Evolutionary conservation across 2,888 invertebrate genomes (phyloP).

Genomic region (Mythimna vitellina): DNA sequence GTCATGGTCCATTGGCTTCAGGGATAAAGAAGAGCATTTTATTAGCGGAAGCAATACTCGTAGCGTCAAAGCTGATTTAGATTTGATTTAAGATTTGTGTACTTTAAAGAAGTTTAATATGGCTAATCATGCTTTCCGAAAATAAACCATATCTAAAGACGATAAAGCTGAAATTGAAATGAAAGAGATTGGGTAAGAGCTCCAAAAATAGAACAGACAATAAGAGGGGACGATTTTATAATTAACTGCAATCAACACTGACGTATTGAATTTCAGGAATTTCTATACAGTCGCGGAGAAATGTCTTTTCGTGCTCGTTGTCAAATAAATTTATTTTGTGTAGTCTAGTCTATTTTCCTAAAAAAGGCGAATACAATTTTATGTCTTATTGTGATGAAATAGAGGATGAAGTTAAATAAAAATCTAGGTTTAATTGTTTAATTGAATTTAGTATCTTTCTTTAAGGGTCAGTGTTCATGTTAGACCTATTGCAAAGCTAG

Average conservation of each 20-base stretch:
- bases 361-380: not conserved
- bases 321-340: constrained; percentile 31
- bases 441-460: not conserved
- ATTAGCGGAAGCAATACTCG: constrained; percentile 85
- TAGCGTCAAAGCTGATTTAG: constrained; percentile 83
- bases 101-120: constrained; percentile 81
- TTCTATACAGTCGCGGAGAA: constrained; percentile 73
- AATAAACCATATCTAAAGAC: constrained; percentile 54
- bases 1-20: constrained; percentile 63
- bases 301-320: constrained; percentile 52
- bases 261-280: constrained; percentile 89
- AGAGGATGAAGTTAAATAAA: not conserved
- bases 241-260: constrained; percentile 91
- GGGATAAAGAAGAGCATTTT: constrained; percentile 82
- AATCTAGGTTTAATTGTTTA: not conserved
- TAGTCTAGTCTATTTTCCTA: not conserved
- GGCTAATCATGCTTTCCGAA: constrained; percentile 45
- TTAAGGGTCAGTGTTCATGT: not conserved
- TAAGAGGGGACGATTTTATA: constrained; percentile 89
- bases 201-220: constrained; percentile 85
- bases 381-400: not conserved
- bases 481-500: not conserved
- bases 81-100: constrained; percentile 85
- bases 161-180: constrained; percentile 47
- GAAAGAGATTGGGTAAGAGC: constrained; percentile 42